Conservation (phyloP, 1,140 invertebrate species). For the Drosophila nigrodunni region DNA sequence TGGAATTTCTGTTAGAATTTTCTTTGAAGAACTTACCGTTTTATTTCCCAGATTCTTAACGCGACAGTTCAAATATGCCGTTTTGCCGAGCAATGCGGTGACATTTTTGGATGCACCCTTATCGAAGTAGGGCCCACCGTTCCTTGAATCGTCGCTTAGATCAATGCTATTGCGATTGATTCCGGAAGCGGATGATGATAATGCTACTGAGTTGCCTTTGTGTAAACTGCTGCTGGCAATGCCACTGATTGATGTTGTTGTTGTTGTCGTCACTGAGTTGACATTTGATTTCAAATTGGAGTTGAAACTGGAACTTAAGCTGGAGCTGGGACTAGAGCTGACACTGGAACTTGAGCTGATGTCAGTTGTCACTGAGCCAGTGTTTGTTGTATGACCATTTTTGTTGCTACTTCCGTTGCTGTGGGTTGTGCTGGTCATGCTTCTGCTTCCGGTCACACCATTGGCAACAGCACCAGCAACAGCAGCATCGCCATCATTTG, state of each 20-base stretch:
- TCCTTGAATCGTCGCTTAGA: slow-evolving; percentile 72
- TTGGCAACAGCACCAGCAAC: slow-evolving; percentile 34
- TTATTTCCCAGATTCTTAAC: slow-evolving; percentile 94
- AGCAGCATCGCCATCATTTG: slow-evolving; percentile 46
- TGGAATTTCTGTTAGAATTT: not conserved
- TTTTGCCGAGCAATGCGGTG: slow-evolving; percentile 92
- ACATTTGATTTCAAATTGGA: not conserved
- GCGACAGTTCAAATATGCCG: slow-evolving; percentile 92
- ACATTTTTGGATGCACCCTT: slow-evolving; percentile 86
- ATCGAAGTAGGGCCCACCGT: slow-evolving; percentile 82
- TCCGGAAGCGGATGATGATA: slow-evolving; percentile 46
- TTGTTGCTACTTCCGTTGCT: slow-evolving; percentile 62
- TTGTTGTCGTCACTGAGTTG: slow-evolving; percentile 23
- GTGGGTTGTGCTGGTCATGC: slow-evolving; percentile 52
- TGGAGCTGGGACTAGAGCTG: slow-evolving; percentile 24
- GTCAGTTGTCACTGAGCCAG: slow-evolving; percentile 57
- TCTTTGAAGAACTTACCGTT: slow-evolving; percentile 88
- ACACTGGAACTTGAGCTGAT: slow-evolving; percentile 34
- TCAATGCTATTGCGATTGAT: slow-evolving; percentile 81
- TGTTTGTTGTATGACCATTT: slow-evolving; percentile 55
- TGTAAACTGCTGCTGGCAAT: slow-evolving; percentile 70
- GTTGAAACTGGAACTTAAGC: not conserved
- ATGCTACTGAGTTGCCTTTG: slow-evolving; percentile 63
- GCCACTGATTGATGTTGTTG: slow-evolving; percentile 48
- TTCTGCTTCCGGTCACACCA: slow-evolving; percentile 70